phyloP scores from a whole-genome alignment of 2,113 vertebrate species.

The Poecilia latipinna region DNA sequence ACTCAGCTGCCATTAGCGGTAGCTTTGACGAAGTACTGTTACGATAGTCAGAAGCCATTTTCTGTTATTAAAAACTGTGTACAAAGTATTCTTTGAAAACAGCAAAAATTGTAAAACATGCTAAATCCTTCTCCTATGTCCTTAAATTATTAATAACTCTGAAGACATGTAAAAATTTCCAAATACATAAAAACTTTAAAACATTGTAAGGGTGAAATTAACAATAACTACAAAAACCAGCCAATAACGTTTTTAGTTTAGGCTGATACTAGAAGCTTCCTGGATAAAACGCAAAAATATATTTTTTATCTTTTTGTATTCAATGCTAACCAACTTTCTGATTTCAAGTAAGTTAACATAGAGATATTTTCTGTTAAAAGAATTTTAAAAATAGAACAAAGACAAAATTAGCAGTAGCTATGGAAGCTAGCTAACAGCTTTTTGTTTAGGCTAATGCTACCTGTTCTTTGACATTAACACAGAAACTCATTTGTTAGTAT shows the following conservation, averaged over 20 bases:
- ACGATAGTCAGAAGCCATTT: neutral
- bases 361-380: neutral
- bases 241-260: neutral
- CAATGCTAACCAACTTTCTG: neutral
- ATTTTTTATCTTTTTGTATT: neutral
- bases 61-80: constrained; percentile 1
- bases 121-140: constrained; percentile 2
- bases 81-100: neutral
- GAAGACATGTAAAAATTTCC: neutral
- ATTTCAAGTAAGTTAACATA: neutral
- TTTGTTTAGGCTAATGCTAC: too few relatives aligned
- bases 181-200: neutral
- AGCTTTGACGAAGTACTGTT: neutral
- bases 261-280: neutral
- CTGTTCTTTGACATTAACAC: neutral
- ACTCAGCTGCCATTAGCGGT: neutral
- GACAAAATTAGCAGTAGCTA: neutral
- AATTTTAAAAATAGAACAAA: neutral
- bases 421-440: neutral
- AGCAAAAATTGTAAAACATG: neutral
- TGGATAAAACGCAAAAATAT: neutral
- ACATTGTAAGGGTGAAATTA: neutral
- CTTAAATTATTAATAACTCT: neutral
- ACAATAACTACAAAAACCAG: neutral
- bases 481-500: neutral